These are phyloP conservation scores for Drosophila varians DNA, from an alignment of 1,140 invertebrate genomes.

Conservation along the genomic window DNA sequence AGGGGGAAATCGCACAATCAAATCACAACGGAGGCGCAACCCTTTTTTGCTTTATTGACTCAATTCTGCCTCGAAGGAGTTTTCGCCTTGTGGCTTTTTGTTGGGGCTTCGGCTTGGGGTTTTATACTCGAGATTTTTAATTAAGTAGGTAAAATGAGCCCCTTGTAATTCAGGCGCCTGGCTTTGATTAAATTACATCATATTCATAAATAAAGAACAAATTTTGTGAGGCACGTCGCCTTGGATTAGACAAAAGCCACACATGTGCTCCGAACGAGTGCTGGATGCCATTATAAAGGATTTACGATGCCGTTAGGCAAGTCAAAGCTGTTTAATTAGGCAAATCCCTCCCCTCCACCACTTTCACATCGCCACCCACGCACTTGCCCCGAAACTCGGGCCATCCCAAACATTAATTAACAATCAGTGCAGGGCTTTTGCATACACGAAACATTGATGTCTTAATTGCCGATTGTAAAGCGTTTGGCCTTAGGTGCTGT, in stretches of 20 bases:
- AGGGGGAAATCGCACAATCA: constrained; percentile 66
- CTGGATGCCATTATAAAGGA: constrained; percentile 68
- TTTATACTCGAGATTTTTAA: constrained; percentile 54
- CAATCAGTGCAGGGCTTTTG: constrained; percentile 45
- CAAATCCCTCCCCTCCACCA: constrained; percentile 16
- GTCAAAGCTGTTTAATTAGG: constrained; percentile 68
- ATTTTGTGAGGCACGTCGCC: constrained; percentile 56
- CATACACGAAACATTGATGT: constrained; percentile 11
- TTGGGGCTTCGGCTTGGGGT: constrained; percentile 16
- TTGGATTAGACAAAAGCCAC: constrained; percentile 44
- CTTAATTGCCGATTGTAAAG: constrained; percentile 56
- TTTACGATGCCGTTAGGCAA: constrained; percentile 67
- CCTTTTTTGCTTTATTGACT: constrained; percentile 75
- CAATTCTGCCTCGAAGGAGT: constrained; percentile 30
- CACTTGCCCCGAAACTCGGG: constrained; percentile 11
- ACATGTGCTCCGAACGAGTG: constrained; percentile 49
- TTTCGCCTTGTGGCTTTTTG: constrained; percentile 8
- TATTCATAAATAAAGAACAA: constrained; percentile 80
- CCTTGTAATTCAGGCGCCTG: constrained; percentile 22
- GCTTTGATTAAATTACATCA: constrained; percentile 63
- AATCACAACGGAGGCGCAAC: constrained; percentile 56
- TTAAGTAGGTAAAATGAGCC: constrained; percentile 57
- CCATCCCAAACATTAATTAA: constrained; percentile 44
- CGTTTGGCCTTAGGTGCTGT: constrained; percentile 5
- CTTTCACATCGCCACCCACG: background rate